Percentiles rank a stretch among this genome's conserved stretches.
phyloP scores from a whole-genome alignment of 2,888 invertebrate genomes.

The Thera obeliscata region DNA sequence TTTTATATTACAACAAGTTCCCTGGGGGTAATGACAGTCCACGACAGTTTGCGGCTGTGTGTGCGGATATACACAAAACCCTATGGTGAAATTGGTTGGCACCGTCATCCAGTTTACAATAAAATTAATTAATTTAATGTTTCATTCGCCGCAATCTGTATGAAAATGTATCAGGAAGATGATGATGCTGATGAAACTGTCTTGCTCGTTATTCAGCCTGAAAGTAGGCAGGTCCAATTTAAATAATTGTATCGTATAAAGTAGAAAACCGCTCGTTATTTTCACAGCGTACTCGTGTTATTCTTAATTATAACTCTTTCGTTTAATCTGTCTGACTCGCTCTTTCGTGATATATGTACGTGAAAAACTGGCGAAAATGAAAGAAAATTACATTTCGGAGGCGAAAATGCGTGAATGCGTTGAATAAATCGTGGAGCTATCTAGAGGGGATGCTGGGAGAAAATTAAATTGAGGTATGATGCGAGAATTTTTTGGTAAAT shows the following conservation, averaged over 20 bases:
- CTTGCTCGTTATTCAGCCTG: too few relatives aligned
- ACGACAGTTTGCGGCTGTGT: too few relatives aligned
- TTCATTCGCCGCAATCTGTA: too few relatives aligned
- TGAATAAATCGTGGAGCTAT: conserved; percentile 29
- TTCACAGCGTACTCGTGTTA: conserved; percentile 30
- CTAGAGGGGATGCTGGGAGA: conserved; percentile 17
- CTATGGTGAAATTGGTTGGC: too few relatives aligned
- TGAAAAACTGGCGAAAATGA: conserved; percentile 24
- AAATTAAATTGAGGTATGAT: conserved; percentile 19
- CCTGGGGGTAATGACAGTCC: too few relatives aligned
- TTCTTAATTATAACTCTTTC: conserved; percentile 36
- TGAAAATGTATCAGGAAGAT: too few relatives aligned
- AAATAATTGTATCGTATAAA: not conserved
- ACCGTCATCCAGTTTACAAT: too few relatives aligned
- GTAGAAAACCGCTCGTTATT: conserved; percentile 26
- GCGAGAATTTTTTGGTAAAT: conserved; percentile 8
- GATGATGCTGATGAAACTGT: too few relatives aligned
- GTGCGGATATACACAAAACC: too few relatives aligned
- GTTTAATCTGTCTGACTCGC: conserved; percentile 27
- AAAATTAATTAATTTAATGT: too few relatives aligned
- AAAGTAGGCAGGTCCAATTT: too few relatives aligned
- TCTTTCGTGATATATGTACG: conserved; percentile 23
- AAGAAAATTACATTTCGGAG: conserved; percentile 28
- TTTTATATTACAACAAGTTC: too few relatives aligned
- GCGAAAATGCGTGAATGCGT: conserved; percentile 28